phyloP scores from a whole-genome alignment of 1,140 invertebrate genomes.

The Frieseomelitta varia region DNA sequence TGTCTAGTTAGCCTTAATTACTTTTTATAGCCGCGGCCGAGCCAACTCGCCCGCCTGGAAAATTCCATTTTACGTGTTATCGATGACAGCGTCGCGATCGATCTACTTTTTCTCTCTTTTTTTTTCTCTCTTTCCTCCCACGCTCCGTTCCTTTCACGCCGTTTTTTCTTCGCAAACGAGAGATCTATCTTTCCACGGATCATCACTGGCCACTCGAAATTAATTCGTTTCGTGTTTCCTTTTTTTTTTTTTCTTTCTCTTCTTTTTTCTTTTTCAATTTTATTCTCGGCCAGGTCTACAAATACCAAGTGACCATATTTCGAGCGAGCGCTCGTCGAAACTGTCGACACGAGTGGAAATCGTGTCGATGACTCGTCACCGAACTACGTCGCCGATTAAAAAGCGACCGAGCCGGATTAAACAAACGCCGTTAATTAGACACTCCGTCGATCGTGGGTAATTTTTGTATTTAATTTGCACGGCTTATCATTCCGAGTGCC shows the following conservation, averaged over 20 bases:
- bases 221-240: no score
- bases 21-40: not conserved
- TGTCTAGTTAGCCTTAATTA: conserved; percentile 27
- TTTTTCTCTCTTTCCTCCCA: not conserved
- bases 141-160: no score
- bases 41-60: not conserved
- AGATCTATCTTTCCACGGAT: no score
- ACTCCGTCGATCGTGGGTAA: not conserved
- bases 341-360: not conserved
- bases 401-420: not conserved
- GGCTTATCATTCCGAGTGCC: no score
- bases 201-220: not conserved
- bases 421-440: not conserved
- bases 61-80: not conserved
- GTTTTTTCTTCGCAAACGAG: no score
- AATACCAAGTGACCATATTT: not conserved
- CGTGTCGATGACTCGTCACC: not conserved
- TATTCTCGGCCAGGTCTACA: not conserved
- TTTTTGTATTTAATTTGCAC: not conserved
- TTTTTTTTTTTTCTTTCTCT: not conserved
- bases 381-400: not conserved
- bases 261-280: not conserved
- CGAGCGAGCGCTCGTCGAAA: not conserved
- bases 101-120: not conserved
- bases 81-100: not conserved